phyloP scores from a whole-genome alignment of 2,113 vertebrate genomes.

The Thunnus thynnus region DNA sequence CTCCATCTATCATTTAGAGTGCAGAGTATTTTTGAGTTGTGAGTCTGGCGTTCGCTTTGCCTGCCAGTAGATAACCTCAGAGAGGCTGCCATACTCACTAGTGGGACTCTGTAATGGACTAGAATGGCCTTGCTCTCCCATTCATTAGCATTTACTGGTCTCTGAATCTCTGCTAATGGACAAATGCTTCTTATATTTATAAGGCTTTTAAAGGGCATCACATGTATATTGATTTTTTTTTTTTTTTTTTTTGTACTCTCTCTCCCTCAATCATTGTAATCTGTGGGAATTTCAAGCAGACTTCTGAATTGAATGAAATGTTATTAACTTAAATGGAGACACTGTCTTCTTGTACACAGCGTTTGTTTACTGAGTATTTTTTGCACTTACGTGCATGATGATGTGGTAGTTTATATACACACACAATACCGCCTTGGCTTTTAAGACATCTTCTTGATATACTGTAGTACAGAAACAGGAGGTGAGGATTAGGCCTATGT shows the following conservation, averaged over 20 bases:
- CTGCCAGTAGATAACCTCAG: slow-evolving; percentile 83
- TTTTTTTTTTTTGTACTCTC: slow-evolving; percentile 30
- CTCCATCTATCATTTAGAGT: slow-evolving; percentile 77
- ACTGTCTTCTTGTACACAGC: slow-evolving; percentile 28
- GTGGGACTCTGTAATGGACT: slow-evolving; percentile 87
- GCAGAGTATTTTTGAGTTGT: slow-evolving; percentile 81
- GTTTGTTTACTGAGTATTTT: slow-evolving; percentile 36
- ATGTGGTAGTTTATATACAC: background rate
- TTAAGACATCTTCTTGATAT: slow-evolving; percentile 49
- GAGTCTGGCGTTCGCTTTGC: slow-evolving; percentile 70
- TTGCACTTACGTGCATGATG: slow-evolving; percentile 8
- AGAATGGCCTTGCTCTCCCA: slow-evolving; percentile 82
- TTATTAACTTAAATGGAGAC: slow-evolving; percentile 55
- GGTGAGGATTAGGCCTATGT: slow-evolving; percentile 52
- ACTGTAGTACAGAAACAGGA: slow-evolving; percentile 38
- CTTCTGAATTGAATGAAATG: slow-evolving; percentile 66
- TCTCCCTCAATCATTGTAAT: slow-evolving; percentile 77
- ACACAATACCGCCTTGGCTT: slow-evolving; percentile 28
- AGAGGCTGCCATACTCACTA: slow-evolving; percentile 72
- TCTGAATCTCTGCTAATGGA: slow-evolving; percentile 85
- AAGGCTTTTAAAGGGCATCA: slow-evolving; percentile 87
- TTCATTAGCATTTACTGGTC: slow-evolving; percentile 87
- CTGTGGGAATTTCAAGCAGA: slow-evolving; percentile 71
- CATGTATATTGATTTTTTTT: slow-evolving; percentile 84
- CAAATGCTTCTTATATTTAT: slow-evolving; percentile 86